A percentile compares a stretch with the other conserved stretches of the same genome.
phyloP scores from a whole-genome alignment of 2,888 invertebrate species.

The Protodeltote pygarga region DNA sequence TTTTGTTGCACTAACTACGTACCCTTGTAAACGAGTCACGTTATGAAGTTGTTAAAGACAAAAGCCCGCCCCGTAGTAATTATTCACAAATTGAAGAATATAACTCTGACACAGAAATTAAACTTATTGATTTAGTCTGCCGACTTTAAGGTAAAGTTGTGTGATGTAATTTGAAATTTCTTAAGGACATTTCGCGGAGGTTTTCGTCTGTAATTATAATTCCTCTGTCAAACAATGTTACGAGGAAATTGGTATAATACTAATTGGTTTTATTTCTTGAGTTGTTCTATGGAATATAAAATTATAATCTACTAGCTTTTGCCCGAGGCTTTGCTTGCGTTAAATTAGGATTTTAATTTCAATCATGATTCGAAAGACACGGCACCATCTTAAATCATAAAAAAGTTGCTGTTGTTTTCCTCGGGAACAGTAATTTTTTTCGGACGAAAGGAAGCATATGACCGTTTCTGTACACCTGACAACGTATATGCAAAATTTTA shows the following conservation, averaged over 20 bases:
- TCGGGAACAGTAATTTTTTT: no score
- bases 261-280: slow-evolving; percentile 35
- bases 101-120: slow-evolving; percentile 50
- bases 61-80: slow-evolving; percentile 42
- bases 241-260: slow-evolving; percentile 39
- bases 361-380: no score
- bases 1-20: slow-evolving; percentile 41
- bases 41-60: slow-evolving; percentile 42
- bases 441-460: no score
- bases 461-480: no score
- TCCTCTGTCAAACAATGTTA: slow-evolving; percentile 47
- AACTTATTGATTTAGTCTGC: slow-evolving; percentile 55
- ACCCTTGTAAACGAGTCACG: slow-evolving; percentile 42
- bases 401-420: no score
- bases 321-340: no score
- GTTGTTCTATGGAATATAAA: slow-evolving; percentile 33
- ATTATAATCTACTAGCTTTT: no score
- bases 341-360: no score
- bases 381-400: no score
- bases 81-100: slow-evolving; percentile 54
- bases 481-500: no score
- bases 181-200: slow-evolving; percentile 51
- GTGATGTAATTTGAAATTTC: slow-evolving; percentile 58
- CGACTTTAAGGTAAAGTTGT: slow-evolving; percentile 52
- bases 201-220: slow-evolving; percentile 49